Evolutionary conservation across 64 coral and sea anemone species (phyloP).

Genomic region (Actinia tenebrosa): DNA sequence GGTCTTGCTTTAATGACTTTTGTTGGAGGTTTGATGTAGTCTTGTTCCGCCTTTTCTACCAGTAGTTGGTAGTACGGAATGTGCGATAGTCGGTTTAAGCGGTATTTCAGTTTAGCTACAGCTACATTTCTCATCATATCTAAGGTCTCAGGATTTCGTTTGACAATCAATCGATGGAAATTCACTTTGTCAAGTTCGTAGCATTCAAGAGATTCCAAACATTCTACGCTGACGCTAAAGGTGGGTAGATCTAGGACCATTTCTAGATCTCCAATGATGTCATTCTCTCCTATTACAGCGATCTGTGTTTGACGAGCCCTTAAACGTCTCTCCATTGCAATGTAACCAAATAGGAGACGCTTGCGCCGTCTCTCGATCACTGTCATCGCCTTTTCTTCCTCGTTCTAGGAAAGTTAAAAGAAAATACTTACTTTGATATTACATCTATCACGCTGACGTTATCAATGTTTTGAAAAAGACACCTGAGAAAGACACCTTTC

Average conservation of each 20-base stretch:
- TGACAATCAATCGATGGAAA: slow-evolving; percentile 63
- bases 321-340: slow-evolving; percentile 70
- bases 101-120: slow-evolving; percentile 45
- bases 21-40: background rate
- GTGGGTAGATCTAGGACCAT: slow-evolving; percentile 57
- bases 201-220: slow-evolving; percentile 63
- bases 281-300: slow-evolving; percentile 74
- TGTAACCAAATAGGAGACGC: slow-evolving; percentile 54
- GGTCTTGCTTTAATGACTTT: background rate
- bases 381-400: slow-evolving; percentile 60
- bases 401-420: background rate
- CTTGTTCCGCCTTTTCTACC: slow-evolving; percentile 29
- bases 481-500: too few species aligned
- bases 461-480: too few species aligned
- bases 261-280: slow-evolving; percentile 78
- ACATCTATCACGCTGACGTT: too few species aligned
- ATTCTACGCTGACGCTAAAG: slow-evolving; percentile 62
- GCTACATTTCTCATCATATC: slow-evolving; percentile 44
- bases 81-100: slow-evolving; percentile 36
- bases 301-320: slow-evolving; percentile 44
- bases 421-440: background rate
- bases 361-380: slow-evolving; percentile 73
- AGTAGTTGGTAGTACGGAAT: slow-evolving; percentile 63
- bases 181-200: slow-evolving; percentile 79
- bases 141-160: slow-evolving; percentile 57